Base-by-base conservation (phyloP, 1,140 invertebrate species). In the Drosophila lini region DNA sequence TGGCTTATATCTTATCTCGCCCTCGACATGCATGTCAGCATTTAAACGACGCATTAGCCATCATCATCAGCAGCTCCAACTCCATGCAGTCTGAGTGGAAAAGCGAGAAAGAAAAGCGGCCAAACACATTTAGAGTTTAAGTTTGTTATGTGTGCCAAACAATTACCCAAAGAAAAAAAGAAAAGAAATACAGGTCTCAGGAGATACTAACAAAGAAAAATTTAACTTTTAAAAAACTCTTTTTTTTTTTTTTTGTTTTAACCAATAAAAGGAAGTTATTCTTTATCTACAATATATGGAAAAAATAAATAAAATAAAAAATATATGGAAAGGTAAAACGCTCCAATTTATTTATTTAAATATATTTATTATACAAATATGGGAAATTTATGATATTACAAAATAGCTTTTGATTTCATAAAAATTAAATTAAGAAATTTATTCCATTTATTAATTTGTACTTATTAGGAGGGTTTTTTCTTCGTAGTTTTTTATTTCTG, bases 11-110 rank as follows among this genome's bases (percentile, higher is more conserved):
- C 69, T 73, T 73, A 73, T 73, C 69, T 59, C 10, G 5, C 15
- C 41, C 41, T 11, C 74, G 76, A 77, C 82, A 88, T 80, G 82
- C 83, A 80, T 82, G 82, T 81, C 82, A 82, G 82, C 76, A 69
- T 79, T 82, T 76, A 73, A 80, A 80, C 83, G 78, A 81, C 81
- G 81, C 81, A 85, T 76, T 80, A 65, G 53, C 47, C 62, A 65
- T 50, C 48, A 73, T 61, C 59, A 69, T 58, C 40, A 55, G 41
- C 40, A 42, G 40, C 44, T 32, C 32, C 55, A 62, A 45, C 61
- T 55, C 52, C 36, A 13, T 52, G 56, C 56, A 69, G 38, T 67
- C 45, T 3, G 13, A 6, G 47, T 16, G 28, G 48, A 28, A 50
- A 50, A 50, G 48, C 28, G n/a, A n/a, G n/a, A 45, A 58, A 16